Evolutionary conservation across 2,113 vertebrate genomes (phyloP), one percentile per base, ranked within the genome.

Genomic region (Pomatorhinus ruficollis): DNA sequence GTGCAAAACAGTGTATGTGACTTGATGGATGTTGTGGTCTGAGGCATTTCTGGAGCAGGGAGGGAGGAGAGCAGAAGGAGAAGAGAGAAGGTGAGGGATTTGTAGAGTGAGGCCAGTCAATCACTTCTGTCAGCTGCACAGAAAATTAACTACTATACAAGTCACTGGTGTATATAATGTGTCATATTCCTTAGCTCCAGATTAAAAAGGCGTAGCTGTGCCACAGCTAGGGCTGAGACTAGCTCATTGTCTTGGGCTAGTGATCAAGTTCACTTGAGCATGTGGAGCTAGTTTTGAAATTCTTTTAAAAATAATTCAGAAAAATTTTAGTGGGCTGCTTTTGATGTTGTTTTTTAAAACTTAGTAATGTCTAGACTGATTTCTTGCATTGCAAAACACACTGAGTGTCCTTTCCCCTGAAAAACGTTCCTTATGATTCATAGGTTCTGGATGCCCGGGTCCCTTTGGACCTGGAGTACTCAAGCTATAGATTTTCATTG

Each of bases 401-500:
- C 24, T 1, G 61, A 85, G 70, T 53, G 88, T 95, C 84, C 91
- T 92, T 93, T 87, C 70, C 2, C 5, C 72, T 87, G 53, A 80
- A 93, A 93, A 96, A 87, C 4, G 5, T 87, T 96, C 70, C 92
- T 91, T 81, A 81, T 98, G 97, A 97, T 97, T 98, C 97, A 96
- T 91, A 94, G 87, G 78, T 93, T 91, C 79, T 92, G 84, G 87
- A 83, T 84, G 95, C 71, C 69, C 57, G 0, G 24, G 15, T 70
- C 60, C 92, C 92, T 96, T 96, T 93, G 91, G 91, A 95, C 91
- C 84, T 87, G 75, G 88, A 96, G 83, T 89, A 28, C 61, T 97
- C 39, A 15, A 95, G 63, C 49, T 93, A 65, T 40, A 95, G 81
- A 87, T 94, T 96, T 95, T 77, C 70, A 30, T 56, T 74, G 59